Percentiles rank a stretch among this genome's conserved stretches.
Evolutionary conservation across 2,113 vertebrate genomes (phyloP).

Genomic region (Acrocephalus kingi): DNA sequence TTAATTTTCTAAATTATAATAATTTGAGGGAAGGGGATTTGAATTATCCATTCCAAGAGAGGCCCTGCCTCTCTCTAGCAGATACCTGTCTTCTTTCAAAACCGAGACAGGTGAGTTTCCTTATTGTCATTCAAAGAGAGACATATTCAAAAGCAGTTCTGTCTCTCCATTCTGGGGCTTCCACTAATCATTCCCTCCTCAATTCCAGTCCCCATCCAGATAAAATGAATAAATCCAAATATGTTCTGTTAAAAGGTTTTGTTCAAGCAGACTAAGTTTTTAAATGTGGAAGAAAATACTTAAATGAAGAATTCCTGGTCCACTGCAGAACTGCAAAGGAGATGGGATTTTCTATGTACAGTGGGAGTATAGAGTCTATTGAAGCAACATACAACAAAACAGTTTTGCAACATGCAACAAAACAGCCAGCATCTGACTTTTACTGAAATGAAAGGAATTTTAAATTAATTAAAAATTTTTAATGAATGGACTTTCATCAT

Average conservation of each 20-base stretch:
- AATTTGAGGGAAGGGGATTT: too few species aligned
- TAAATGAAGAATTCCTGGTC: neutral
- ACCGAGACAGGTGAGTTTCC: too few species aligned
- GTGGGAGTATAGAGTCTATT: neutral
- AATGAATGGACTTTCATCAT: neutral
- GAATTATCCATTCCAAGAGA: too few species aligned
- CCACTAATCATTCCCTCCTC: neutral
- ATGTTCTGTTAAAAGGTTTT: neutral
- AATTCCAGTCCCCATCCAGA: neutral
- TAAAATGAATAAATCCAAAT: neutral
- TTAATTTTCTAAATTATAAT: too few species aligned
- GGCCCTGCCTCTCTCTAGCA: too few species aligned
- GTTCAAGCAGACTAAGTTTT: neutral
- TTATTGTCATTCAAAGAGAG: neutral
- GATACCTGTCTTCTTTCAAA: too few species aligned
- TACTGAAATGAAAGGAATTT: neutral
- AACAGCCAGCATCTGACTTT: neutral
- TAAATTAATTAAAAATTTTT: neutral
- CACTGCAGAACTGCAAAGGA: neutral
- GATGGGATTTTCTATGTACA: neutral
- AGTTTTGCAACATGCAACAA: neutral
- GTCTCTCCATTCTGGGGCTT: neutral
- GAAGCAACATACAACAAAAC: neutral
- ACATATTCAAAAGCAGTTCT: neutral
- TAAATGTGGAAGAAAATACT: neutral